Base-by-base conservation (phyloP, 2,797 vertebrate species). In the Coregonus sp. region DNA sequence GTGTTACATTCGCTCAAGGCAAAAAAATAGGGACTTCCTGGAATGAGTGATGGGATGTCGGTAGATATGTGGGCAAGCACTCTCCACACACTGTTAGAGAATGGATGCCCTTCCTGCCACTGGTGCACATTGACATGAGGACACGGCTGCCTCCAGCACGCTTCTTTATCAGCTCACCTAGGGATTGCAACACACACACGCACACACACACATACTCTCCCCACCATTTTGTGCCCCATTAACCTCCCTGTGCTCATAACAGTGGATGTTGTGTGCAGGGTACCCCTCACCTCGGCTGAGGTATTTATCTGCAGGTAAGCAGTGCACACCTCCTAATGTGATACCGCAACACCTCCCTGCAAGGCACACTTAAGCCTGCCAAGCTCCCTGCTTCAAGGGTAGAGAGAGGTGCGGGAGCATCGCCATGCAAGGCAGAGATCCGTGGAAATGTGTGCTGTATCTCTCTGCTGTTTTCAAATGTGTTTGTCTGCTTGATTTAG, bases 31-130 rank as follows among this genome's bases (percentile, higher is more conserved):
- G 1, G 50, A 75, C 84, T 81, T 82, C 70, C 78, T 81, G 50
- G 87, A 80, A 66, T 80, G 85, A 87, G 61, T 82, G 82, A 87
- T 85, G 77, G 77, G 82, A 84, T 83, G 75, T 80, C 67, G 81
- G 74, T 29, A 77, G 82, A 4, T 29, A 72, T 11, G 74, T 75
- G 59, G 73, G 82, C 82, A 68, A 51, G 37, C 86, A 87, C 83
- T 86, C 82, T 82, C 80, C 75, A 84, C 75, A 70, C 68, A 5
- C 68, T 40, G 68, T 4, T 7, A 9, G 12, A 70, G 9, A 70
- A 12, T 47, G n/a, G 37, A 40, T 18, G 37, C 68, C 18, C 61
- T 70, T 70, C 69, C 72, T 80, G 74, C 79, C 78, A 83, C 71
- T 75, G 82, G 80, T 77, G 86, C 81, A 80, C 84, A 85, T 76